phyloP scores from a whole-genome alignment of 2,113 vertebrate genomes.

The Dasyprocta punctata region DNA sequence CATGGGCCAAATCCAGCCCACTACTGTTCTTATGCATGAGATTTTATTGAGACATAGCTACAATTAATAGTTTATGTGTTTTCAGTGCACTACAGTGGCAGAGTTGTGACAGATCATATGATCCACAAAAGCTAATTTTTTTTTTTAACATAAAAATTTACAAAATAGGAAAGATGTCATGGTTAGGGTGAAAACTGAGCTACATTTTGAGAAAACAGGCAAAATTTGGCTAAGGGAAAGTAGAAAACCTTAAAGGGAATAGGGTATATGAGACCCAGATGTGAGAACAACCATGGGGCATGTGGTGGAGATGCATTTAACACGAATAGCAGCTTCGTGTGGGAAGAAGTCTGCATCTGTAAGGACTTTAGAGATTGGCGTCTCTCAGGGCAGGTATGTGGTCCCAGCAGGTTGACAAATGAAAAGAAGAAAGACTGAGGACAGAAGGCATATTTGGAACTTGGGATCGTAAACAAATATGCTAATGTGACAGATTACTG shows the following conservation, averaged over 20 bases:
- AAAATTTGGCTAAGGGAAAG: background rate
- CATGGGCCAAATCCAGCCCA: background rate
- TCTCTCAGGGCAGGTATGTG: background rate
- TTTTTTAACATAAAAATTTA: background rate
- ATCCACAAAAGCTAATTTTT: background rate
- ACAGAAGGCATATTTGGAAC: background rate
- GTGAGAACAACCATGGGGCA: background rate
- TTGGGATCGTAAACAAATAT: background rate
- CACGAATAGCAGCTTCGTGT: background rate
- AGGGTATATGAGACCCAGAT: background rate
- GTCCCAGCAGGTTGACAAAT: background rate
- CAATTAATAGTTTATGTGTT: background rate
- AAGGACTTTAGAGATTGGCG: background rate
- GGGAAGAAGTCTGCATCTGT: background rate
- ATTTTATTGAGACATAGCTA: background rate
- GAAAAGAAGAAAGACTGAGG: background rate
- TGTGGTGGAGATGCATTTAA: background rate
- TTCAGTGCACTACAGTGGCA: background rate
- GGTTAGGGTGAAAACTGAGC: background rate
- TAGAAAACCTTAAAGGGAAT: background rate
- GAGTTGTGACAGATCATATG: background rate
- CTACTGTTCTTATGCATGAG: background rate
- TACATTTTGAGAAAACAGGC: constrained; percentile 8
- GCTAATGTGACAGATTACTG: background rate
- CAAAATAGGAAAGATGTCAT: background rate